Evolutionary conservation across 2,113 vertebrate genomes (phyloP), one percentile per base, ranked within the genome.

Genomic region (Penelope pileata): DNA sequence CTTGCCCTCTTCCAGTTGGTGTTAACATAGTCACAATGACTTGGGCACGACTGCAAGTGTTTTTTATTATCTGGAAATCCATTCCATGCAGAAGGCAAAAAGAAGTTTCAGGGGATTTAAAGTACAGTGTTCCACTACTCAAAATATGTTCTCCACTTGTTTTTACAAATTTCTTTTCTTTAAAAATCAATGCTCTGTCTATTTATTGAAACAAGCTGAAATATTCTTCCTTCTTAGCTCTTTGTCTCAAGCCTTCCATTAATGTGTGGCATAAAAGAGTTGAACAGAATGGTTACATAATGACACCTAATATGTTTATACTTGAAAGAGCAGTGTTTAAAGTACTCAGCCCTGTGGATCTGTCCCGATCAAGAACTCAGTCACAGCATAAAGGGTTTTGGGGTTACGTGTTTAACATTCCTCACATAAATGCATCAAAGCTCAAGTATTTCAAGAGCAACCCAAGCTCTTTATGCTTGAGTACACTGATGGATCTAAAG

Each of bases 311-410:
- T 91, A 84, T 50, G 24, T 92, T 92, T 95, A 66, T 86, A 94
- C 69, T 91, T 93, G 73, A 91, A 82, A 93, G 84, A 85, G 42
- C 34, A 63, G 60, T 93, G 51, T 89, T 93, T 92, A 43, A 93
- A 75, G 45, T 89, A 83, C 72, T 94, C 88, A 95, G 60, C 88
- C 87, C 59, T 86, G 67, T 94, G 93, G 16, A 85, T 94, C 90
- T 74, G 27, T 89, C 78, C 38, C 83, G 75, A 93, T 90, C 42
- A 93, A 83, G 90, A 86, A 63, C 29, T 94, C 34, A 42, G 34
- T 80, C 38, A 63, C 54, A 75, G 34, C 51, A 29, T 47, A 86
- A 91, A 81, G 38, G n/a, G 48, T 32, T 94, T 93, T 27, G 43
- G 69, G 74, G 86, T 93, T 83, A 86, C 40, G 0, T 95, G 84